phyloP scores from a whole-genome alignment of 2,113 vertebrate genomes.

The Fregetta grallaria region DNA sequence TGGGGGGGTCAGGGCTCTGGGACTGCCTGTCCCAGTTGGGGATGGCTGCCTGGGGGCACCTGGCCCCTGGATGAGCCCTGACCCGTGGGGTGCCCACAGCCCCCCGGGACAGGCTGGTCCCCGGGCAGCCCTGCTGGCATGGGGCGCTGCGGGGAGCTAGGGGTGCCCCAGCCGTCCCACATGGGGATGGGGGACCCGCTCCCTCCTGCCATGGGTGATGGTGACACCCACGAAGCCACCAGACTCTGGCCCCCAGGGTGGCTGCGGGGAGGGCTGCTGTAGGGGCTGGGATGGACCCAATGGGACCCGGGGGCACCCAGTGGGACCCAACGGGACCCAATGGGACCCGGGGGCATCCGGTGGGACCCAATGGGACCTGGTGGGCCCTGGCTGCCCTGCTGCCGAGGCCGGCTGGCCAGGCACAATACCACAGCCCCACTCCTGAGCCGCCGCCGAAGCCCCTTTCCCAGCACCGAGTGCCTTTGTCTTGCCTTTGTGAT shows the following conservation, averaged over 20 bases:
- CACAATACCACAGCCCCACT: constrained; percentile 15
- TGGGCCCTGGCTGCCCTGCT: not conserved
- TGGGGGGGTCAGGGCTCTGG: too few species aligned
- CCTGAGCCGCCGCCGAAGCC: constrained; percentile 10
- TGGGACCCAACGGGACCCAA: not conserved
- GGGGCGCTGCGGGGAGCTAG: not conserved
- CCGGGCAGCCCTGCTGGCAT: fast-evolving
- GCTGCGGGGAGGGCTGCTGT: fast-evolving
- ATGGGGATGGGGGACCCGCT: not conserved
- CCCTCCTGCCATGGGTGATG: fast-evolving
- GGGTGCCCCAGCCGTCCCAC: not conserved
- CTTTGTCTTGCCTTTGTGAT: constrained; percentile 80
- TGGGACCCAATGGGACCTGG: fast-evolving
- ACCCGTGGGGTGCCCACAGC: not conserved
- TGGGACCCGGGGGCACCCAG: not conserved
- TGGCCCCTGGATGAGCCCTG: not conserved
- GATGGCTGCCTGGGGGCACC: fast-evolving
- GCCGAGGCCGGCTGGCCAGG: not conserved
- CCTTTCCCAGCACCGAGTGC: constrained; percentile 67
- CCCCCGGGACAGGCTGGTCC: not conserved
- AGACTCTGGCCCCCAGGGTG: not conserved
- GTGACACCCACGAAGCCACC: not conserved
- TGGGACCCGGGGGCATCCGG: fast-evolving
- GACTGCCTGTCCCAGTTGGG: not conserved
- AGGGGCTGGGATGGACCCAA: not conserved